These are phyloP conservation scores for Protosalanx chinensis DNA, from an alignment of 2,797 vertebrate species.

Conservation along the genomic window DNA sequence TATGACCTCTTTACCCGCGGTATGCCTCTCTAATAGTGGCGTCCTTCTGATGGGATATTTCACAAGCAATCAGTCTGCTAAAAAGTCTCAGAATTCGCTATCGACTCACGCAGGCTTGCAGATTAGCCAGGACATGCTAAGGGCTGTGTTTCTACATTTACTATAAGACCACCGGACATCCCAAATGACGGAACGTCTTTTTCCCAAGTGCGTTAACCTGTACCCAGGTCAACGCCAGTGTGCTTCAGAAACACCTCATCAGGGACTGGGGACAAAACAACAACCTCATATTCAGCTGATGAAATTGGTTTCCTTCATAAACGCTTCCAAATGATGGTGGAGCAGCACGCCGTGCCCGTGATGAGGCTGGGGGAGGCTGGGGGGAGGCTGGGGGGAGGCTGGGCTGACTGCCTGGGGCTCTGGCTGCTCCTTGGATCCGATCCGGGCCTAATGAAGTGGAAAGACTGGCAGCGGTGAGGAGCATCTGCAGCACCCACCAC, in stretches of 20 bases:
- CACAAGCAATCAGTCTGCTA: not conserved
- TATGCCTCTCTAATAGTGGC: not conserved
- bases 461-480: slow-evolving; percentile 82
- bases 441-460: slow-evolving; percentile 84
- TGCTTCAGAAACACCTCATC: not conserved
- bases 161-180: no score
- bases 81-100: not conserved
- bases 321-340: slow-evolving; percentile 54
- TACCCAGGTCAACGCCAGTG: no score
- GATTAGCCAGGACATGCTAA: no score
- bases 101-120: not conserved
- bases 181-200: no score
- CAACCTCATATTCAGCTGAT: slow-evolving; percentile 53
- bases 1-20: not conserved
- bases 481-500: slow-evolving; percentile 84
- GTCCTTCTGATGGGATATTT: not conserved
- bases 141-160: no score
- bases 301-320: slow-evolving; percentile 67
- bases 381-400: slow-evolving; percentile 41
- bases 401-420: slow-evolving; percentile 69
- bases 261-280: slow-evolving; percentile 41
- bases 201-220: no score
- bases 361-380: not conserved
- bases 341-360: slow-evolving; percentile 17
- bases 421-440: slow-evolving; percentile 76